Evolutionary conservation across 2,888 invertebrate genomes (phyloP).

Genomic region (Halictus quadricinctus): DNA sequence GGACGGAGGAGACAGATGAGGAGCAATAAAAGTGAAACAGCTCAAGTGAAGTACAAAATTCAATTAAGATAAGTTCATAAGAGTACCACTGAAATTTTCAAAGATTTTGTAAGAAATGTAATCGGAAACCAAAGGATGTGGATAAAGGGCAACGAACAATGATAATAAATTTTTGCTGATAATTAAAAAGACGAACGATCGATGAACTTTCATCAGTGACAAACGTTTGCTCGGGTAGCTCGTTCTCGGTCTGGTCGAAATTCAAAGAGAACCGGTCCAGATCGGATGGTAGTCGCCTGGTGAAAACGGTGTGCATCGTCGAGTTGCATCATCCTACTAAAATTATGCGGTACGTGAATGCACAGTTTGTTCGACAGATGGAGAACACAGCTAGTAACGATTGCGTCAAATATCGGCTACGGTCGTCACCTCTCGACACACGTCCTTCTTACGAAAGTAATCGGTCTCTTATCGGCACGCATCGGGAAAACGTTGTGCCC

Average conservation of each 20-base stretch:
- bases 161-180: neutral
- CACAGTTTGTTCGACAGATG: conserved; percentile 65
- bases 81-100: no score
- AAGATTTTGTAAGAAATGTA: no score
- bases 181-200: neutral
- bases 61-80: no score
- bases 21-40: no score
- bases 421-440: neutral
- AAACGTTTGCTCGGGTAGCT: neutral
- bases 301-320: conserved; percentile 14
- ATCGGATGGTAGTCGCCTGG: neutral
- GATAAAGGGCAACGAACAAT: neutral
- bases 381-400: conserved; percentile 32
- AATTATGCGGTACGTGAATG: conserved; percentile 59
- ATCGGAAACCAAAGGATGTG: no score
- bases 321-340: conserved; percentile 64
- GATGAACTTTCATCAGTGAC: neutral
- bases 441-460: neutral
- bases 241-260: neutral
- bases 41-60: no score
- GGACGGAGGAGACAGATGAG: no score
- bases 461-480: conserved; percentile 8
- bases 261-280: neutral
- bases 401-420: conserved; percentile 51
- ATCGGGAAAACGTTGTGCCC: conserved; percentile 9